Percentiles rank a stretch among this genome's conserved stretches.
phyloP scores from a whole-genome alignment of 2,797 vertebrate species.

The Sebastes iracundus region DNA sequence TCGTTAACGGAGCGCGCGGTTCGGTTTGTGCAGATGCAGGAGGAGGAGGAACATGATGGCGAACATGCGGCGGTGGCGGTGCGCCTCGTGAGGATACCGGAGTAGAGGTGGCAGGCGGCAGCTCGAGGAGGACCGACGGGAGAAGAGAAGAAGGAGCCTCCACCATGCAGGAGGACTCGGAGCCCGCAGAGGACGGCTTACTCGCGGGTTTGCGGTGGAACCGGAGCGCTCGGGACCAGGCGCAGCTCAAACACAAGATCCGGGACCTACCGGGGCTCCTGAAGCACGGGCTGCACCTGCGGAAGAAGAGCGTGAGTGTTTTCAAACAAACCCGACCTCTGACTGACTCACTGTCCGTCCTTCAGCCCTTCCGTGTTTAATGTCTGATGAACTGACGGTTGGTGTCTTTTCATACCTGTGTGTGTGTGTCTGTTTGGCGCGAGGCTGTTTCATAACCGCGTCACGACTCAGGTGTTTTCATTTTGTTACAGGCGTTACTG shows the following conservation, averaged over 20 bases:
- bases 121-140: conserved; percentile 48
- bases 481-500: conserved; percentile 53
- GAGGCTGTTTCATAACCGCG: conserved; percentile 54
- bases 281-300: conserved; percentile 87
- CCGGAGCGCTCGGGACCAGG: conserved; percentile 84
- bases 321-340: not conserved
- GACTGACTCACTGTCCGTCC: not conserved
- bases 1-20: conserved; percentile 53
- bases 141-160: not conserved
- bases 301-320: conserved; percentile 87
- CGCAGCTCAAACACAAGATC: conserved; percentile 86
- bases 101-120: conserved; percentile 38
- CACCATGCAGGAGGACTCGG: conserved; percentile 82
- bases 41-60: conserved; percentile 63
- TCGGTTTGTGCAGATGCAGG: conserved; percentile 71
- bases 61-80: conserved; percentile 52
- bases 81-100: conserved; percentile 56
- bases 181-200: conserved; percentile 85
- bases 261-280: conserved; percentile 85
- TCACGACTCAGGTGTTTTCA: conserved; percentile 81
- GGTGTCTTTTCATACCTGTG: not conserved
- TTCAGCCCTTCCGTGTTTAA: conserved; percentile 50
- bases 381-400: not conserved
- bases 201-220: conserved; percentile 85
- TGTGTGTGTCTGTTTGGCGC: not conserved